Base-by-base conservation (phyloP, 2,113 vertebrate genomes). In the Prunella fulvescens region DNA sequence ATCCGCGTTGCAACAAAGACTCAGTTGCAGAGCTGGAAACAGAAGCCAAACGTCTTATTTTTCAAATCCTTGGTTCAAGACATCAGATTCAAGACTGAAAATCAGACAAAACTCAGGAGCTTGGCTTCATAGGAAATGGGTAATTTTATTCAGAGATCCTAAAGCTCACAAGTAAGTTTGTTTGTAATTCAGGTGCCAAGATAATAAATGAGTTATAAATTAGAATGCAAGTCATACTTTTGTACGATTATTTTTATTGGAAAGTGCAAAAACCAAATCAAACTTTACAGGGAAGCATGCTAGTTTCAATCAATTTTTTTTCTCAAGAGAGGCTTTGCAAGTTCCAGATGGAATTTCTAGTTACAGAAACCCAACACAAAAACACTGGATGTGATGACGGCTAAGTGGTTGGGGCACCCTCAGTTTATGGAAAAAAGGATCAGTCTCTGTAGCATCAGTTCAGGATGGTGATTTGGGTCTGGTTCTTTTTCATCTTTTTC, bases 181-280 rank as follows among this genome's bases (percentile, higher is more conserved):
- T 76, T 92, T 81, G 51, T 40, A 89, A 91, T 83, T 91, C 35
- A 56, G 51, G 37, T 94, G 77, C 51, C 94, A 95, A 93, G 88
- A 86, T 88, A 93, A 94, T 51, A 78, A 92, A 91, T 81, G 69
- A 93, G 76, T 67, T 44, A 51, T 40, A 81, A 86, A 67, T 92
- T 81, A 58, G 44, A 94, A 81, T 71, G 17, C 39, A 84, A 60
- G 31, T 71, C 56, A 78, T 90, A 70, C 6, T 71, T 96, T 45
- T 56, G 39, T 23, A 51, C 84, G 56, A 88, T 97, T 95, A 66
- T 95, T 95, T 95, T 93, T 84, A 64, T 64, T 91, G 86, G 81
- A 91, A 81, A 88, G 12, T 81, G 44, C 39, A 81, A 72, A 92
- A 88, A 67, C 8, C 13, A 74, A 84, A 80, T 58, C 20, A 77